Percentiles rank a stretch among this genome's conserved stretches.
phyloP scores from a whole-genome alignment of 2,797 vertebrate genomes.

The Acipenser transmontanus region DNA sequence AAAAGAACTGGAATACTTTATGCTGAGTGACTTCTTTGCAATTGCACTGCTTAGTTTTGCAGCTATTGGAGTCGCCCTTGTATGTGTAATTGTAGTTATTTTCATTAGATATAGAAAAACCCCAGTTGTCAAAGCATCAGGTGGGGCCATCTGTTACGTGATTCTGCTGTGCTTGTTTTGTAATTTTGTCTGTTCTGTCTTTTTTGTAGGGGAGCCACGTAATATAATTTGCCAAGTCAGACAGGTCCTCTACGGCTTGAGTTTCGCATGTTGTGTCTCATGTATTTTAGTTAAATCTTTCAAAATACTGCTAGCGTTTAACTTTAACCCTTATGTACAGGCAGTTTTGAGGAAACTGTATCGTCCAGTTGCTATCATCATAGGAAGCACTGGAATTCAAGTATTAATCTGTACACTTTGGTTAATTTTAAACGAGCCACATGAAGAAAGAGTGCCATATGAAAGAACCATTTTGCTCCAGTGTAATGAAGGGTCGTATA shows the following conservation, averaged over 20 bases:
- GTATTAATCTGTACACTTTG: conserved; percentile 63
- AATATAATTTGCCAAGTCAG: conserved; percentile 64
- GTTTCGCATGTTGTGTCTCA: conserved; percentile 76
- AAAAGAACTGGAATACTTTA: conserved; percentile 62
- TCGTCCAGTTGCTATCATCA: conserved; percentile 55
- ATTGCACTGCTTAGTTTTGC: conserved; percentile 63
- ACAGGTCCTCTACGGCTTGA: conserved; percentile 74
- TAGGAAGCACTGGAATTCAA: conserved; percentile 63
- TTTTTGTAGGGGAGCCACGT: conserved; percentile 72
- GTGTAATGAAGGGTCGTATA: conserved; percentile 70
- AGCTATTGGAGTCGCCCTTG: conserved; percentile 56
- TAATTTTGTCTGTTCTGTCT: conserved; percentile 63
- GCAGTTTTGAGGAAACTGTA: conserved; percentile 57
- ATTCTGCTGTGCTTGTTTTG: conserved; percentile 74
- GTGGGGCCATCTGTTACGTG: conserved; percentile 66
- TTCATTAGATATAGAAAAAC: conserved; percentile 70
- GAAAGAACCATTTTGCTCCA: conserved; percentile 58
- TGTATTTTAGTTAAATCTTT: conserved; percentile 82
- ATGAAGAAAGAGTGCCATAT: conserved; percentile 34
- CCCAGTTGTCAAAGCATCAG: conserved; percentile 72
- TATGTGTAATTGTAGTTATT: conserved; percentile 59
- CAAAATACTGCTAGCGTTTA: conserved; percentile 82
- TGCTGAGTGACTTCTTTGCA: conserved; percentile 69
- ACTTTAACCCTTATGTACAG: conserved; percentile 68
- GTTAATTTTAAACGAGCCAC: conserved; percentile 66